Conservation (phyloP, 2,113 vertebrate genomes). For the Egretta garzetta region DNA sequence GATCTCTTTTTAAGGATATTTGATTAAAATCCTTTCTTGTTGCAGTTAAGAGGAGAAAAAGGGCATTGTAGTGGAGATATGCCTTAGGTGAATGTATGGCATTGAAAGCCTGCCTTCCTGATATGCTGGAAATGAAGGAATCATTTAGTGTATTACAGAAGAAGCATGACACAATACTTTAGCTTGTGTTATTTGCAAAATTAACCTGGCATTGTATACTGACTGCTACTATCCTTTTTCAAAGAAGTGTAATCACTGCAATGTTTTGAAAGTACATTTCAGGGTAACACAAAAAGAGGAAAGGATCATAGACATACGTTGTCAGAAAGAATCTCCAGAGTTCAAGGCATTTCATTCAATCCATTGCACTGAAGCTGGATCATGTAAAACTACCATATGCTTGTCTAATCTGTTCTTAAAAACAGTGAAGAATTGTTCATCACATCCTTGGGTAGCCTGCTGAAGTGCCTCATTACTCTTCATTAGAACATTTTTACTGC, state of each 20-base stretch:
- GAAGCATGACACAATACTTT: neutral
- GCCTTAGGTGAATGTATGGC: neutral
- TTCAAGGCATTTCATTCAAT: neutral
- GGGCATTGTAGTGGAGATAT: neutral
- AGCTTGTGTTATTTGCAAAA: neutral
- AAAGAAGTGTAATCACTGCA: neutral
- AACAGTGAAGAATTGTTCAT: constrained; percentile 33
- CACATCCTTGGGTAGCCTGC: constrained; percentile 1
- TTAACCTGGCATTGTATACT: neutral
- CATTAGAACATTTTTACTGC: constrained; percentile 32
- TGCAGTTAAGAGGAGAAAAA: neutral
- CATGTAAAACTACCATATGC: constrained; percentile 5
- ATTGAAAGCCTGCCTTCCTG: neutral
- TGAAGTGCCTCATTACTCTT: constrained; percentile 57
- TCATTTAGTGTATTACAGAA: neutral
- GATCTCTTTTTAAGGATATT: neutral
- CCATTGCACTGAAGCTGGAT: neutral
- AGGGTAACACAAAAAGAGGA: neutral
- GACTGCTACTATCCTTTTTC: neutral
- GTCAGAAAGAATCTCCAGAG: neutral
- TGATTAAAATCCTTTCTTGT: constrained; percentile 15
- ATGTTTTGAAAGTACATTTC: neutral
- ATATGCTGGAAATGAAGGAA: neutral
- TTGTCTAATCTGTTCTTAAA: constrained; percentile 42
- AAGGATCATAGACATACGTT: neutral